Conservation (phyloP, 1,140 invertebrate species). For the Idris sp. region DNA sequence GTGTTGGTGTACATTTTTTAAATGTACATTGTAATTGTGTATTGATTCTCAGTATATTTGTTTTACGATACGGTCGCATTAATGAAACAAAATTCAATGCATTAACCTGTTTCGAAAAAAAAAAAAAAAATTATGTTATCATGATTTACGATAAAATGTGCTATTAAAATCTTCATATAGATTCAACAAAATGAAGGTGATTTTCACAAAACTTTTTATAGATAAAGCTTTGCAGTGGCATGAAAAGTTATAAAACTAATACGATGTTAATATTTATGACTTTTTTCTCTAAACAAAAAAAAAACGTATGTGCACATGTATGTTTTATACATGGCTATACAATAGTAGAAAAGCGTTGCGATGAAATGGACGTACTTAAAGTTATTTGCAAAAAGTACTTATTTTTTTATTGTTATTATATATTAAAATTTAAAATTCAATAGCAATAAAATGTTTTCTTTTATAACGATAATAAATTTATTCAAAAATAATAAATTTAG, state of each 20-base stretch:
- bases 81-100: constrained; percentile 3
- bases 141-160: neutral
- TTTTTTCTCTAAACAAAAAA: too few relatives aligned
- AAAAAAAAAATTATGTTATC: constrained; percentile 4
- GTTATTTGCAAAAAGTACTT: too few relatives aligned
- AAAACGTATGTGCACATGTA: too few relatives aligned
- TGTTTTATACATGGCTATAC: too few relatives aligned
- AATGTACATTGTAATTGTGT: neutral
- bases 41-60: constrained; percentile 24
- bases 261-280: neutral
- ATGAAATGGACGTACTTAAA: too few relatives aligned
- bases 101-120: constrained; percentile 1
- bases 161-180: neutral
- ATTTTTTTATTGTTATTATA: too few relatives aligned
- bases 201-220: constrained; percentile 6
- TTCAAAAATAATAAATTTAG: too few relatives aligned
- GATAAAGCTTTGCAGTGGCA: constrained; percentile 1
- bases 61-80: constrained; percentile 21
- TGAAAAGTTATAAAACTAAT: constrained; percentile 8
- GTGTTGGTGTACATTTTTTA: constrained; percentile 4
- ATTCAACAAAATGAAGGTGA: neutral
- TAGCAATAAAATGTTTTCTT: too few relatives aligned
- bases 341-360: too few relatives aligned
- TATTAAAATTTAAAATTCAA: too few relatives aligned
- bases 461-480: too few relatives aligned